Conservation (phyloP, 2,797 vertebrate genomes). For the Sitta carolinensis region DNA sequence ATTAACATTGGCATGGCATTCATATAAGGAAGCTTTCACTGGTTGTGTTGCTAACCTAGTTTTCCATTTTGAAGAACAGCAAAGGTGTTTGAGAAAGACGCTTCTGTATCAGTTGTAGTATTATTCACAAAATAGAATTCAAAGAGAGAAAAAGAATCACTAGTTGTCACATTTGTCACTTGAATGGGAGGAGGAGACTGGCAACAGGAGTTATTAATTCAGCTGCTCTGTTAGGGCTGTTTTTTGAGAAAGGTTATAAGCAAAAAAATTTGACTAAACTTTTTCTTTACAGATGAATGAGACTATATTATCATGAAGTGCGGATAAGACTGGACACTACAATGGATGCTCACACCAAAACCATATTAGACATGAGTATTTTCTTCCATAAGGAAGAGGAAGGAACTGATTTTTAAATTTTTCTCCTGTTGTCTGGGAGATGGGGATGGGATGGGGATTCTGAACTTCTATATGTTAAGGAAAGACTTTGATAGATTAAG, state of each 20-base stretch:
- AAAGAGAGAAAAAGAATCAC: not conserved
- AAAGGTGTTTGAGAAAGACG: not conserved
- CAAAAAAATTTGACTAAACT: not conserved
- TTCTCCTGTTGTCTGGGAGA: not conserved
- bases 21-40: not conserved
- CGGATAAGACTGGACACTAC: not conserved
- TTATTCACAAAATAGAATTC: not conserved
- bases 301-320: not conserved
- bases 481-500: not conserved
- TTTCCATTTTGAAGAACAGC: not conserved
- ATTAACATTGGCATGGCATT: not conserved
- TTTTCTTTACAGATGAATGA: not conserved
- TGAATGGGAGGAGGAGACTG: not conserved
- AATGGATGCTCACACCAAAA: not conserved
- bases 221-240: not conserved
- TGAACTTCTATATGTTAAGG: not conserved
- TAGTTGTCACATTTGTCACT: rapidly evolving
- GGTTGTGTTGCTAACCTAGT: not conserved
- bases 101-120: not conserved
- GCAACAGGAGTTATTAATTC: not conserved
- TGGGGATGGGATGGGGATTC: not conserved
- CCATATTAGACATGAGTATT: not conserved
- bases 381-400: not conserved
- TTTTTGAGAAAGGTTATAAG: not conserved
- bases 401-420: not conserved